Evolutionary conservation across 2,797 vertebrate genomes (phyloP).

Genomic region (Gambusia yucatana): DNA sequence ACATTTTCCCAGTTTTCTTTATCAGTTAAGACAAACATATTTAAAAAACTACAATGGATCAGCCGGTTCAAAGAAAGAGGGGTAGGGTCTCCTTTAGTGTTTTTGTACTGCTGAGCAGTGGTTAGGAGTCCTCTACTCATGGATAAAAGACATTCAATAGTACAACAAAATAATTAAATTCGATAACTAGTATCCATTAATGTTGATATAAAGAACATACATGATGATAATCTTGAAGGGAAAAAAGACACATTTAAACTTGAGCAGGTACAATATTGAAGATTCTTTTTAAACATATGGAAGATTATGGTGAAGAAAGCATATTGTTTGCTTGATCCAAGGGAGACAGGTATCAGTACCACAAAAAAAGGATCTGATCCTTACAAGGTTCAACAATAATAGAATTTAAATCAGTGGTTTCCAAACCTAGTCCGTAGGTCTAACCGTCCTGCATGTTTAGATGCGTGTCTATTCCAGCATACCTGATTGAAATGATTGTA

Average conservation of each 20-base stretch:
- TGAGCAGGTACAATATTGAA: background rate
- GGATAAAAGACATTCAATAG: background rate
- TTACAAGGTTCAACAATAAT: no score
- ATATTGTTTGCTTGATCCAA: background rate
- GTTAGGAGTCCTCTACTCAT: slow-evolving; percentile 4
- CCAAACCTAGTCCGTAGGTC: no score
- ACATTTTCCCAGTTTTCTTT: background rate
- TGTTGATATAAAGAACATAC: background rate
- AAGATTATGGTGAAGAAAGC: background rate
- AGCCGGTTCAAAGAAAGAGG: slow-evolving; percentile 25
- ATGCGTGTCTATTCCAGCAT: no score
- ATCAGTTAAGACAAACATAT: slow-evolving; percentile 29
- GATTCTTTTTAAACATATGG: background rate
- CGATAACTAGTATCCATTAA: background rate
- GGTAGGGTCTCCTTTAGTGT: slow-evolving; percentile 22
- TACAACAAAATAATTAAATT: background rate
- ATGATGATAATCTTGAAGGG: background rate
- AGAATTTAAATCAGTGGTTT: no score
- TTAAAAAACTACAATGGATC: background rate
- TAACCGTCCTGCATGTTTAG: no score
- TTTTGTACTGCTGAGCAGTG: background rate
- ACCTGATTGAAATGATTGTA: no score
- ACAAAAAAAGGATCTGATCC: background rate
- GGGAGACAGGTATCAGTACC: background rate
- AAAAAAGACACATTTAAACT: background rate